Conservation (phyloP, 2,888 invertebrate genomes). For the Tanytarsus gracilentus region DNA sequence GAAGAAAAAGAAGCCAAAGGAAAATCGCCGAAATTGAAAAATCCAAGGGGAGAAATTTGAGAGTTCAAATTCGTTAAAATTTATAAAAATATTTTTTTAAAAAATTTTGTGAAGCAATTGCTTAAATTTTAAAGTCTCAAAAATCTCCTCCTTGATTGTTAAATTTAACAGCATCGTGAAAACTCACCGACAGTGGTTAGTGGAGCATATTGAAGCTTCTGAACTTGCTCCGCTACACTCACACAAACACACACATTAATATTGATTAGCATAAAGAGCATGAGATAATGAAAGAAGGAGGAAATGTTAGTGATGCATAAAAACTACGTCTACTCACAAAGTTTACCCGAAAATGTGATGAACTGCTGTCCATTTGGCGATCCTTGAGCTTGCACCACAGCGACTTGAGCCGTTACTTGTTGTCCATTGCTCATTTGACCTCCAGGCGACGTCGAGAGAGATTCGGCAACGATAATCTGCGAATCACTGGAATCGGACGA, state of each 20-base stretch:
- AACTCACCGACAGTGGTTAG: slow-evolving; percentile 30
- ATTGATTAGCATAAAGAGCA: background rate
- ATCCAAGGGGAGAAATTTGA: no score
- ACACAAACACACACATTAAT: no score
- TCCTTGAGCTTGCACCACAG: slow-evolving; percentile 38
- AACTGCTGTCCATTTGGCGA: slow-evolving; percentile 38
- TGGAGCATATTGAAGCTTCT: slow-evolving; percentile 30
- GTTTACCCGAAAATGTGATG: slow-evolving; percentile 42
- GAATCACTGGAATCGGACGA: slow-evolving; percentile 39
- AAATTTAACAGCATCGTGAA: no score
- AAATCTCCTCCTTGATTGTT: no score
- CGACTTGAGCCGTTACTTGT: slow-evolving; percentile 40
- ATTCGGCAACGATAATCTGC: slow-evolving; percentile 30
- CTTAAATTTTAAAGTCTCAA: no score
- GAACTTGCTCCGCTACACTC: slow-evolving; percentile 29
- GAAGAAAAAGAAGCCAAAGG: no score
- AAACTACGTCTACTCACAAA: background rate
- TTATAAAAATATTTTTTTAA: no score
- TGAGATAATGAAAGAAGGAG: background rate
- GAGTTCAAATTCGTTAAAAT: no score
- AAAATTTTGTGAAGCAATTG: no score
- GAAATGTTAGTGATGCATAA: background rate
- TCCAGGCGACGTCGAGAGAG: slow-evolving; percentile 33
- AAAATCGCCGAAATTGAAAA: no score
- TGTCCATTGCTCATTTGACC: slow-evolving; percentile 38